Conservation (phyloP, 2,888 invertebrate species). For the Pristionchus exspectatus region DNA sequence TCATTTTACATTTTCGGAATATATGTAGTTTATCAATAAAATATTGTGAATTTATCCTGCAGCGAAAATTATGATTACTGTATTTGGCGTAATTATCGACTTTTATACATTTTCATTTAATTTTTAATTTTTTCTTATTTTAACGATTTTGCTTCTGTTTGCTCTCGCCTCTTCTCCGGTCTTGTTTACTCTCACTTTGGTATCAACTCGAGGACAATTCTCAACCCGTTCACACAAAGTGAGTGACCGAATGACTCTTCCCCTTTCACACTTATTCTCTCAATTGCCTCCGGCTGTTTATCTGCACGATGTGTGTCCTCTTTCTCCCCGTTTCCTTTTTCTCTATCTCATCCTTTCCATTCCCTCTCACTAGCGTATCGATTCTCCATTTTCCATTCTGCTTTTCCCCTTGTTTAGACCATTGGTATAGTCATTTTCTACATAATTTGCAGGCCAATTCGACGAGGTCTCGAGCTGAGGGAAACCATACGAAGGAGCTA, state of each 20-base stretch:
- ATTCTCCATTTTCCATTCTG: slow-evolving; percentile 6
- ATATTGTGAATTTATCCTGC: neutral
- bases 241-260: slow-evolving; percentile 3
- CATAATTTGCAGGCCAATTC: slow-evolving; percentile 9
- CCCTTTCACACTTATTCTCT: slow-evolving; percentile 11
- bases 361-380: slow-evolving; percentile 27
- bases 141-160: neutral
- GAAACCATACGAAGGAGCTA: slow-evolving; percentile 20
- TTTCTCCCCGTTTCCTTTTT: slow-evolving; percentile 34
- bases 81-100: neutral
- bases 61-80: neutral
- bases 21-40: neutral
- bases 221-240: neutral
- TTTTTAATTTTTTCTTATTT: neutral
- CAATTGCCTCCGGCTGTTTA: slow-evolving; percentile 25
- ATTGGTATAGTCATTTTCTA: neutral
- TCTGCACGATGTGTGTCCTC: slow-evolving; percentile 29
- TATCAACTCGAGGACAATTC: slow-evolving; percentile 5
- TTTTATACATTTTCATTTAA: neutral
- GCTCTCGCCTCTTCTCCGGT: neutral
- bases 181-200: slow-evolving; percentile 2
- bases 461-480: slow-evolving; percentile 6
- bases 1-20: neutral
- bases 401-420: slow-evolving; percentile 6
- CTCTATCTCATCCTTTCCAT: slow-evolving; percentile 14